Percentiles rank a stretch among this genome's conserved stretches.
These are phyloP conservation scores for Dermolepida albohirtum DNA, from an alignment of 2,888 invertebrate species.

Conservation along the genomic window DNA sequence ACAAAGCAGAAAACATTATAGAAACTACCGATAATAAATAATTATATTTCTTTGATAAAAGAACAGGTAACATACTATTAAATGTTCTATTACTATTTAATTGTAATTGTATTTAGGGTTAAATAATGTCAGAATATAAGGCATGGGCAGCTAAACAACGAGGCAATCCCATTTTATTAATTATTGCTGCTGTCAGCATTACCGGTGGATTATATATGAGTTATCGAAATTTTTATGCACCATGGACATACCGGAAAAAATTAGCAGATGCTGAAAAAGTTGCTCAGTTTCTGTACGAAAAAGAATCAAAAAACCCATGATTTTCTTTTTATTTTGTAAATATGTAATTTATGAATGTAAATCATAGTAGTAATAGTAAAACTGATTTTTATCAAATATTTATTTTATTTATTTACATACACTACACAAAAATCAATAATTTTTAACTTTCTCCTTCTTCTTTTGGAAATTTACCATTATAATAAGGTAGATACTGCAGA, in stretches of 20 bases:
- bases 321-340: neutral
- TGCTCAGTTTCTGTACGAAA: conserved; percentile 47
- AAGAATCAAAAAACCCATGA: conserved; percentile 27
- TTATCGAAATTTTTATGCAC: conserved; percentile 50
- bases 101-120: conserved; percentile 16
- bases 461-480: conserved; percentile 75
- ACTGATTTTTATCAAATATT: conserved; percentile 20
- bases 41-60: conserved; percentile 6
- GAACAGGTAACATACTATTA: conserved; percentile 7
- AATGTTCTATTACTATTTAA: neutral
- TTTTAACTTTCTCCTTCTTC: conserved; percentile 40
- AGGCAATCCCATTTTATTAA: conserved; percentile 53
- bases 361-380: conserved; percentile 12
- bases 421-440: conserved; percentile 26
- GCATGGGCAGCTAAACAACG: conserved; percentile 46
- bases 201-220: conserved; percentile 44
- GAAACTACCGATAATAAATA: neutral
- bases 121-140: conserved; percentile 46
- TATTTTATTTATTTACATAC: conserved; percentile 31
- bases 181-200: conserved; percentile 50
- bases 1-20: conserved; percentile 33
- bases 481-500: conserved; percentile 79
- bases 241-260: conserved; percentile 49
- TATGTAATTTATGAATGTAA: conserved; percentile 15
- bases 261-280: conserved; percentile 45